Evolutionary conservation across 2,113 vertebrate genomes (phyloP).

Genomic region (Mellivora capensis): DNA sequence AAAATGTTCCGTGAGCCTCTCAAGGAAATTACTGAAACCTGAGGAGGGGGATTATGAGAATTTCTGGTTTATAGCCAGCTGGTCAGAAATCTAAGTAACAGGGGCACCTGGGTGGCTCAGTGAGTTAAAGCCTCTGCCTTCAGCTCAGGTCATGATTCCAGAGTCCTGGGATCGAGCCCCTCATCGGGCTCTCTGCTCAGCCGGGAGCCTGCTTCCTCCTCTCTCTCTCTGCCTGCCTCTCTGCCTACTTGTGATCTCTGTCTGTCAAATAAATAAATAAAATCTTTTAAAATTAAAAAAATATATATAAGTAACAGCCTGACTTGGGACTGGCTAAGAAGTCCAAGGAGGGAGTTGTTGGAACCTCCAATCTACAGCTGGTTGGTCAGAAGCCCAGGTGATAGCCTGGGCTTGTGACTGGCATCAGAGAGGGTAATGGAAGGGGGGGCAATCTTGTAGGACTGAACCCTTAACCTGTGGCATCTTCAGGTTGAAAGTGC

Average conservation of each 20-base stretch:
- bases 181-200: no score
- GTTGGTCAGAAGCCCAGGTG: not conserved
- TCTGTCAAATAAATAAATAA: no score
- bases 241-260: no score
- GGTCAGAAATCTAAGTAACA: not conserved
- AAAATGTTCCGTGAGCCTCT: not conserved
- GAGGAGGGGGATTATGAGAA: not conserved
- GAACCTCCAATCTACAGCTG: not conserved
- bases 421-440: not conserved
- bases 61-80: not conserved
- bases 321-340: not conserved
- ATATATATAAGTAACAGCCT: not conserved
- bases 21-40: not conserved
- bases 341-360: not conserved
- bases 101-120: no score
- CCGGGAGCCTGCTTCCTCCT: no score
- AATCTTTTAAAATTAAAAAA: no score
- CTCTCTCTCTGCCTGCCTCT: no score
- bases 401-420: not conserved
- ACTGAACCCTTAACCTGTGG: not conserved
- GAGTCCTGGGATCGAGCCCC: no score
- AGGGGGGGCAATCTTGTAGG: not conserved
- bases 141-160: no score
- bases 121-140: no score
- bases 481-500: not conserved